A percentile compares a stretch with the other conserved stretches of the same genome.
Conservation (phyloP, 2,888 invertebrate species). For the Liposcelis brunnea region DNA sequence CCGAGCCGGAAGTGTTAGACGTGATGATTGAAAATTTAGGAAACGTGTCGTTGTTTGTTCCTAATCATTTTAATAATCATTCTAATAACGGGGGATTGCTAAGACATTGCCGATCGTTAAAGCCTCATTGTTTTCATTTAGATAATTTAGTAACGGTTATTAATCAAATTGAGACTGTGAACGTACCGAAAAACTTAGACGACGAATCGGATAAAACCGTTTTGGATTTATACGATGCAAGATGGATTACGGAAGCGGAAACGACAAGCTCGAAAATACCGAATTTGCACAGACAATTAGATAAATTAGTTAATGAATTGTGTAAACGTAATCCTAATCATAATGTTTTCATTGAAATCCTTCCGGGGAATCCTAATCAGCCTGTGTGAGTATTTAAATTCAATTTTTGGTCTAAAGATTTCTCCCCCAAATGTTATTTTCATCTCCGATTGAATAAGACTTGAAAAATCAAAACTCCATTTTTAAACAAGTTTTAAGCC, state of each 20-base stretch:
- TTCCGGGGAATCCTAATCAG: no score
- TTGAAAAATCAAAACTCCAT: no score
- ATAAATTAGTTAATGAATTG: constrained; percentile 1
- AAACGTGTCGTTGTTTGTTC: constrained; percentile 18
- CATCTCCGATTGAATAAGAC: no score
- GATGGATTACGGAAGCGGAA: constrained; percentile 14
- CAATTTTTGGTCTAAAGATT: no score
- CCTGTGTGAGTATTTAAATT: no score
- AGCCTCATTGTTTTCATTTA: constrained; percentile 16
- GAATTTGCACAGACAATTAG: constrained; percentile 1
- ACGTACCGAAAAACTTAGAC: constrained; percentile 11
- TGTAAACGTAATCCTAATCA: not conserved
- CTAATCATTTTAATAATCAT: constrained; percentile 12
- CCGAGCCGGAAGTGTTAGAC: constrained; percentile 15
- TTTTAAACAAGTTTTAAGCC: no score
- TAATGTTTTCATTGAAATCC: not conserved
- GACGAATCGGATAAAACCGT: constrained; percentile 14
- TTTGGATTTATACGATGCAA: constrained; percentile 17
- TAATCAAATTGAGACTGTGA: constrained; percentile 14
- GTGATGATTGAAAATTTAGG: constrained; percentile 16
- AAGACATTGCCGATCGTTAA: constrained; percentile 15
- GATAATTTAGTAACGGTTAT: constrained; percentile 17
- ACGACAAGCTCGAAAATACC: constrained; percentile 4
- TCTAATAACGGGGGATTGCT: constrained; percentile 9
- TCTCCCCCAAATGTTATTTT: no score